Evolutionary conservation across 2,888 invertebrate genomes (phyloP), one percentile per base, ranked within the genome.

Genomic region (Linnaemya vulpina): DNA sequence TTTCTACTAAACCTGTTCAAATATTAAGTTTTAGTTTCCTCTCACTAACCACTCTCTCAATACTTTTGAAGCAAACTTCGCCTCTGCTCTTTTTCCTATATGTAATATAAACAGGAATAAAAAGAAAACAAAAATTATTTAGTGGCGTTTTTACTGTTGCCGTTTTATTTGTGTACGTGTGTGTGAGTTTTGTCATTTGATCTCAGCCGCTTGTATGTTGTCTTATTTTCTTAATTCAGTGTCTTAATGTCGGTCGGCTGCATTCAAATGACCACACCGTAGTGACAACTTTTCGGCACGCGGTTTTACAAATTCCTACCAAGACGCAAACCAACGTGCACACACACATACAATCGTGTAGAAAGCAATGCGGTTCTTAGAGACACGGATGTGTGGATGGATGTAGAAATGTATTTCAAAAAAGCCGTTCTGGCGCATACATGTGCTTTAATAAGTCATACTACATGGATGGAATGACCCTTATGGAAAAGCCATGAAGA

Each of bases 201-300:
- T 82, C 82, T 75, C 15, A 65, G 46, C 82, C 82, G 82, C 82
- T 73, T 76, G 71, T 77, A 82, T 77, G 76, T 83, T 77, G 76
- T 76, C 30, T 71, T 70, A 73, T 58, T 83, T 73, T 71, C 35
- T 71, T 63, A 76, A 58, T 71, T 73, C 82, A 60, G 82, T 82
- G 85, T 85, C 82, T 85, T 85, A 85, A 85, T 79, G 85, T 78
- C 85, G 82, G 71, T 65, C 85, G 82, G 78, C 74, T 82, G 85
- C 81, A 85, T 78, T 77, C 82, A 87, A 84, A 84, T 88, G 89
- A 88, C 89, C 90, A 89, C 89, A 90, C 88, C 83, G 86, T 88
- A 83, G 87, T 89, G 91, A 90, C 90, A 90, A 91, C 88, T 89
- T 91, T 90, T 90, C 90, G 91, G 90, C 90, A 90, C 91, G 90